Evolutionary conservation across 2,113 vertebrate species (phyloP).

Genomic region (Brachyhypopomus occidentalis): DNA sequence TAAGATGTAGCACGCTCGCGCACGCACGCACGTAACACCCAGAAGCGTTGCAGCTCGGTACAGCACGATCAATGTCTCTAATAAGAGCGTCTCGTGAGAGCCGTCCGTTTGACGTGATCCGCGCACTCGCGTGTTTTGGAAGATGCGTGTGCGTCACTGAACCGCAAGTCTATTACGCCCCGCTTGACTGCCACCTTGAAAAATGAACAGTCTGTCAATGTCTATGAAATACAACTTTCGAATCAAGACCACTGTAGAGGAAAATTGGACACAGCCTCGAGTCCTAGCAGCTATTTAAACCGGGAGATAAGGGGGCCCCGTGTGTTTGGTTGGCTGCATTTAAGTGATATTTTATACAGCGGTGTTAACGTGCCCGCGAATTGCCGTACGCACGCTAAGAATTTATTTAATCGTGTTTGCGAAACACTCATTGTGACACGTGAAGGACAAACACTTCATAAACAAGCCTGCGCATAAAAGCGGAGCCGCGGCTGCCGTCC

Average conservation of each 20-base stretch:
- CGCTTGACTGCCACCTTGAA: not conserved
- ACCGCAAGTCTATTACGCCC: conserved; percentile 4
- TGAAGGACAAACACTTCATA: too few relatives aligned
- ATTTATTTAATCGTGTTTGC: too few relatives aligned
- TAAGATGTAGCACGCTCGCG: too few relatives aligned
- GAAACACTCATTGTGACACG: too few relatives aligned
- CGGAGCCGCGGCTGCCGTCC: not conserved
- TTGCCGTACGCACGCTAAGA: too few relatives aligned
- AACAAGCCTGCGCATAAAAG: too few relatives aligned
- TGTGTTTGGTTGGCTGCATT: not conserved
- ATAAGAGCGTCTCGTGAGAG: not conserved
- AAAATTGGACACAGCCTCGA: not conserved
- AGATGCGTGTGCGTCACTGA: not conserved
- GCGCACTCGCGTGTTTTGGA: not conserved
- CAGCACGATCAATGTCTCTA: not conserved
- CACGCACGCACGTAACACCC: too few relatives aligned
- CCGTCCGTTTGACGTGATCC: conserved; percentile 11
- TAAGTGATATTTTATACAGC: not conserved
- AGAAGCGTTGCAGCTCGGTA: not conserved
- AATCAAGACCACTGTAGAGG: not conserved
- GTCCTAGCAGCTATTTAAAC: not conserved
- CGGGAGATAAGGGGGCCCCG: not conserved
- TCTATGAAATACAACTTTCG: not conserved
- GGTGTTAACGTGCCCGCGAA: too few relatives aligned
- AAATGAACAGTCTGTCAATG: not conserved